Percentiles rank a stretch among this genome's conserved stretches.
phyloP scores from a whole-genome alignment of 2,113 vertebrate genomes.

The Phyllostomus discolor region DNA sequence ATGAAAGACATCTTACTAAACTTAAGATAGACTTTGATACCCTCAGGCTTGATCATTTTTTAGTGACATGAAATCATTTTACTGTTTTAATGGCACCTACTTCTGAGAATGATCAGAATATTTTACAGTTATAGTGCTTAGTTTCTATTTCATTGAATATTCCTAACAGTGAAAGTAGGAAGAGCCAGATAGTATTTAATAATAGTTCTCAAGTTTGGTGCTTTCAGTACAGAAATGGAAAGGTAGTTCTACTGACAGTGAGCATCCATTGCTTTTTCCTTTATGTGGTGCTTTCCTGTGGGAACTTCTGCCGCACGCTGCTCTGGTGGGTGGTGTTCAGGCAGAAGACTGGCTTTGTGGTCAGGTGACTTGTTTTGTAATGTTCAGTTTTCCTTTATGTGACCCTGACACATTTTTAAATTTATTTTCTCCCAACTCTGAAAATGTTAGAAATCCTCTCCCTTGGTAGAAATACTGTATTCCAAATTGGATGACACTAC shows the following conservation, averaged over 20 bases:
- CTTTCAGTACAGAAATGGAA: neutral
- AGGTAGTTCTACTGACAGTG: neutral
- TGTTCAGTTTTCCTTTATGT: neutral
- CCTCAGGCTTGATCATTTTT: neutral
- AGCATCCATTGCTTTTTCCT: neutral
- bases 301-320: neutral
- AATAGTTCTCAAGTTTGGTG: neutral
- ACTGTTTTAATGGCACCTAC: neutral
- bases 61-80: neutral
- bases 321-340: neutral
- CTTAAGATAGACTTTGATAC: neutral
- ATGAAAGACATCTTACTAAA: neutral
- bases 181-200: neutral
- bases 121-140: neutral
- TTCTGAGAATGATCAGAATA: neutral
- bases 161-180: neutral
- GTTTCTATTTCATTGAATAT: neutral
- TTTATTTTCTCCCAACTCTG: neutral
- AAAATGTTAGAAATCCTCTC: neutral
- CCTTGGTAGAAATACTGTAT: neutral
- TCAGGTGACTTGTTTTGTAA: neutral
- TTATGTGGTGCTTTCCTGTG: neutral
- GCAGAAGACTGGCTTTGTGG: neutral
- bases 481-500: neutral
- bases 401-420: neutral